These are phyloP conservation scores for Calosoma granatense DNA, from an alignment of 1,140 invertebrate species.

Conservation along the genomic window DNA sequence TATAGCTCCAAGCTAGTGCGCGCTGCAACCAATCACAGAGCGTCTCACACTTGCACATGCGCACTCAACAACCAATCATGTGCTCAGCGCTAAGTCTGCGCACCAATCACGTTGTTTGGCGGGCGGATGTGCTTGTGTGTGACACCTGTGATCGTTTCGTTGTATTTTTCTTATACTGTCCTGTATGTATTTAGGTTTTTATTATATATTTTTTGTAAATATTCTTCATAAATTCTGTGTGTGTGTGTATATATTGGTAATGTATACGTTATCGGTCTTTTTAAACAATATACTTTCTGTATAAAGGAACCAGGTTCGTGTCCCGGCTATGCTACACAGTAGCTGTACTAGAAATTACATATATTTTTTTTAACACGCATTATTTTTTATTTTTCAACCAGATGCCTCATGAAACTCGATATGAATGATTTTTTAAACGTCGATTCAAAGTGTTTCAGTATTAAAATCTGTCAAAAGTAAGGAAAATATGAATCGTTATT, in stretches of 20 bases:
- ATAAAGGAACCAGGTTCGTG: too few species aligned
- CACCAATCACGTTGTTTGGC: too few species aligned
- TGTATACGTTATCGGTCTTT: not conserved
- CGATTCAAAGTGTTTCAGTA: slow-evolving; percentile 9
- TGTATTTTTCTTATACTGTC: too few species aligned
- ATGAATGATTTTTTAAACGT: slow-evolving; percentile 2
- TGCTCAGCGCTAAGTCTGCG: too few species aligned
- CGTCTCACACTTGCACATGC: too few species aligned
- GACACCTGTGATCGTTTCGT: too few species aligned
- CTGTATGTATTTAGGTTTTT: not conserved
- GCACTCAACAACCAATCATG: too few species aligned
- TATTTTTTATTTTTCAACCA: slow-evolving; percentile 8
- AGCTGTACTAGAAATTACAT: slow-evolving; percentile 6
- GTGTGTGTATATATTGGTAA: not conserved
- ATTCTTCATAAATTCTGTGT: not conserved
- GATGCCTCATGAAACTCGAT: slow-evolving; percentile 1
- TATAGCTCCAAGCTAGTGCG: too few species aligned
- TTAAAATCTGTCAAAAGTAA: slow-evolving; percentile 5
- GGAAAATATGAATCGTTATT: not conserved
- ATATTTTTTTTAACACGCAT: slow-evolving; percentile 7
- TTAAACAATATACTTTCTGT: too few species aligned
- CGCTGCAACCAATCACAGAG: too few species aligned
- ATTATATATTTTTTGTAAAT: not conserved
- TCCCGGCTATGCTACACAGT: too few species aligned
- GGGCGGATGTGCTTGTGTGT: too few species aligned